Evolutionary conservation across 1,140 invertebrate species (phyloP), one percentile per base, ranked within the genome.

Genomic region (Stenopsyche tienmushanensis): DNA sequence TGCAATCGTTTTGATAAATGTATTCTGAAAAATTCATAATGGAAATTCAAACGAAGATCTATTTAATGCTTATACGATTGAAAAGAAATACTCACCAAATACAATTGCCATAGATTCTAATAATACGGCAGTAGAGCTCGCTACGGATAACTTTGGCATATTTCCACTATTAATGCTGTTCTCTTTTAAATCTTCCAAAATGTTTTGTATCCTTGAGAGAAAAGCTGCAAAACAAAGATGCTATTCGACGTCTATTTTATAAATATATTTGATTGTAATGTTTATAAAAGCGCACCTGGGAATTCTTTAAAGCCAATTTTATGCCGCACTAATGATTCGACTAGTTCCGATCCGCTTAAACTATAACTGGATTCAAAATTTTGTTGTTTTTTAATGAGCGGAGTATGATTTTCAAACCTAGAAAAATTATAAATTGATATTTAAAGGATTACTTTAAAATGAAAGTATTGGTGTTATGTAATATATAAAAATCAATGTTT

Each of bases 381-480:
- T 52, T 72, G 64, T n/a, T 71, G 62, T 10, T 71, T 71, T 23
- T 67, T 63, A 39, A 79, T 29, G 10, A 78, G 49, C 1, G 74
- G 75, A 0, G 26, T 72, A 54, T 80, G 75, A 59, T 79, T 76
- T 9, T 49, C 66, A 62, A 80, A 80, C 78, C 77, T 80, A 58
- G 5, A 71, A 70, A 9, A 26, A 18, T 13, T 34, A 45, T 42
- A 9, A 23, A 63, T n/a, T 23, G 3, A 2, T 15, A 20, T 17
- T 49, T 49, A 2, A 44, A 62, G 2, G 21, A 15, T 34, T 44
- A 10, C 41, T 49, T 2, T 49, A 49, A 49, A 49, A 15, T 44
- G 13, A 44, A 44, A 15, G 18, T 15, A 44, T 2, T 15, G 13
- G 18, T 54, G 10, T 25, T 13, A 3, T 24, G 29, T 18, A 21